These are phyloP conservation scores for Myiopsitta monachus DNA, from an alignment of 2,113 vertebrate species.

Conservation along the genomic window DNA sequence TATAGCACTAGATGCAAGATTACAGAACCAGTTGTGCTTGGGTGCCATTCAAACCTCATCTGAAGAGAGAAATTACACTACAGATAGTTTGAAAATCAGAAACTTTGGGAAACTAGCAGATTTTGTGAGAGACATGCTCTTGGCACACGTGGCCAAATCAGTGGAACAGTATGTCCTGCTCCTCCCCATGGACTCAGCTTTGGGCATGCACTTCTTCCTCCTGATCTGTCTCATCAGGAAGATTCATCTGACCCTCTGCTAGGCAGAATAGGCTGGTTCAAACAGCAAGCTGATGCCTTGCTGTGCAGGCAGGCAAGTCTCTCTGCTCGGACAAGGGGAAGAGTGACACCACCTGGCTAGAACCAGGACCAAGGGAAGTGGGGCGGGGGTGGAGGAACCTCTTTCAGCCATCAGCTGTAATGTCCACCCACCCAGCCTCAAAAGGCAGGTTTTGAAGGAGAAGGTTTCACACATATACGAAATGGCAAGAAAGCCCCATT, in stretches of 20 bases:
- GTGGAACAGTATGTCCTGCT: not conserved
- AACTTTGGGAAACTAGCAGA: not conserved
- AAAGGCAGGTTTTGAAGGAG: not conserved
- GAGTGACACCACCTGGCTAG: not conserved
- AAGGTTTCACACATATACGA: not conserved
- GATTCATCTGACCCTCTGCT: not conserved
- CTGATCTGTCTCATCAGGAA: not conserved
- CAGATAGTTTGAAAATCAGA: not conserved
- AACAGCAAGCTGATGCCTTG: not conserved
- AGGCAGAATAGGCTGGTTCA: not conserved
- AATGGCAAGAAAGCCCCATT: rapidly evolving
- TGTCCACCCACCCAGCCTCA: not conserved
- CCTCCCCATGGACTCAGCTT: not conserved
- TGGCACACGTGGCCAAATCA: not conserved
- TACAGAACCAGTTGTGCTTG: not conserved
- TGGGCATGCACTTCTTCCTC: not conserved
- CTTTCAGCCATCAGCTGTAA: rapidly evolving
- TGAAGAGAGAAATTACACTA: not conserved
- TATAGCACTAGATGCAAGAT: not conserved
- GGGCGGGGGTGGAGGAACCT: not conserved
- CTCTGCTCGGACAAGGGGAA: not conserved
- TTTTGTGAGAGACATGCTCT: not conserved
- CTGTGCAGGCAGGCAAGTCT: not conserved
- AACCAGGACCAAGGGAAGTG: rapidly evolving
- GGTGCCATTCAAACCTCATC: not conserved